Percentiles rank a stretch among this genome's conserved stretches.
These are phyloP conservation scores for Raja brachyura DNA, from an alignment of 2,113 vertebrate genomes.

Conservation along the genomic window DNA sequence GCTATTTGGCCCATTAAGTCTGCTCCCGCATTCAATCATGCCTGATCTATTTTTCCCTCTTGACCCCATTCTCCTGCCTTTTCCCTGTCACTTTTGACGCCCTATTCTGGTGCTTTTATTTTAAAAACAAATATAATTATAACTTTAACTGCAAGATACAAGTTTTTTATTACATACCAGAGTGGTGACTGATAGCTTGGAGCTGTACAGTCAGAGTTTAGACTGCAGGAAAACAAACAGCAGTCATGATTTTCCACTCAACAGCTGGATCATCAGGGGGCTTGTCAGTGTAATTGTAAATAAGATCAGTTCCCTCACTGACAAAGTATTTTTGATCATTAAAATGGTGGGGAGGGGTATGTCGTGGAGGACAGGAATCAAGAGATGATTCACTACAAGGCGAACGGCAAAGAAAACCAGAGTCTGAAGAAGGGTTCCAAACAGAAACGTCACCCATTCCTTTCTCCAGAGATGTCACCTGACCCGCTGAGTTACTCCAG, in stretches of 20 bases:
- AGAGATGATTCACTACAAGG: neutral
- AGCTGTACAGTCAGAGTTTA: neutral
- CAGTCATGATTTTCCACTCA: neutral
- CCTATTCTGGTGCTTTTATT: too few relatives aligned
- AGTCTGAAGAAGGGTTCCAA: neutral
- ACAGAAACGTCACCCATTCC: too few relatives aligned
- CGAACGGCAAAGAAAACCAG: neutral
- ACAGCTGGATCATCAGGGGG: neutral
- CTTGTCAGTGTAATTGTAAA: neutral
- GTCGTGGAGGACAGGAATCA: too few relatives aligned
- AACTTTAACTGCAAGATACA: neutral
- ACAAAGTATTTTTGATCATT: too few relatives aligned
- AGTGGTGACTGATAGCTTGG: neutral
- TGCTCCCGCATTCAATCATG: too few relatives aligned
- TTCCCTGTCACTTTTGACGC: too few relatives aligned
- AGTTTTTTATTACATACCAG: neutral
- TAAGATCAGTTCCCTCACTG: neutral
- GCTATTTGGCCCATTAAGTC: too few relatives aligned
- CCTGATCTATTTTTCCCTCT: too few relatives aligned
- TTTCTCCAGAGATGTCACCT: too few relatives aligned
- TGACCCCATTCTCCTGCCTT: too few relatives aligned
- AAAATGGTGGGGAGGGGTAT: neutral
- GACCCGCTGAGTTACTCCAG: too few relatives aligned
- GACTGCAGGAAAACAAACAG: neutral
- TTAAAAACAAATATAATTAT: neutral